Conservation (phyloP, 2,113 vertebrate species). For the Pungitius pungitius region DNA sequence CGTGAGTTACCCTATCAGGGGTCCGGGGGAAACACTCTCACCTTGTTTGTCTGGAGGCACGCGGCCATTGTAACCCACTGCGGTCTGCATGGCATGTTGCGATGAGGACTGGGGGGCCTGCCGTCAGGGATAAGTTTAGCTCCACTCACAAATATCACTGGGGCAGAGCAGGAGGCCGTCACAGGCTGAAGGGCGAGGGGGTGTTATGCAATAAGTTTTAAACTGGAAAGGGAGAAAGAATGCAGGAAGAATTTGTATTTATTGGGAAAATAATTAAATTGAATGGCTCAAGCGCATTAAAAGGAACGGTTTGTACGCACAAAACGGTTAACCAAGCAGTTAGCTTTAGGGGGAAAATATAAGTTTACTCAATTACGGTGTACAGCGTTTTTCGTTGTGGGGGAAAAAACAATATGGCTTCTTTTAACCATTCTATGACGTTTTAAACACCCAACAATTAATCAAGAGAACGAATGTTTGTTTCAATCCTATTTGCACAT, state of each 20-base stretch:
- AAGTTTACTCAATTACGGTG: too few species aligned
- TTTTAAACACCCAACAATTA: not conserved
- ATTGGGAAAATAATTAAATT: not conserved
- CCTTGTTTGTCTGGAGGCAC: constrained; percentile 54
- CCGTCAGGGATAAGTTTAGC: constrained; percentile 76
- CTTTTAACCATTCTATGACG: too few species aligned
- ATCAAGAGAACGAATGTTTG: not conserved
- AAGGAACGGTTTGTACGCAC: not conserved
- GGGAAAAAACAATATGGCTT: too few species aligned
- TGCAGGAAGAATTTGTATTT: not conserved
- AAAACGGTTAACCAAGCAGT: not conserved
- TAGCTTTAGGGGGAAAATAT: too few species aligned
- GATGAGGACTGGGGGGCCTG: constrained; percentile 42
- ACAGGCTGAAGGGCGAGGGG: constrained; percentile 13
- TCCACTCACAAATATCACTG: constrained; percentile 49
- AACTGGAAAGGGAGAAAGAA: not conserved
- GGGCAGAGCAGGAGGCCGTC: constrained; percentile 17
- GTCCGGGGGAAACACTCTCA: constrained; percentile 45
- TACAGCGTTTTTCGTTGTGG: too few species aligned
- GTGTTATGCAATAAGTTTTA: constrained; percentile 4
- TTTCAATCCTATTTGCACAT: not conserved
- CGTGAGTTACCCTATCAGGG: constrained; percentile 9
- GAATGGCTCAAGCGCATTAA: not conserved
- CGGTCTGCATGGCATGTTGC: constrained; percentile 47
- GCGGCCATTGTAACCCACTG: constrained; percentile 66